Evolutionary conservation across 23 tunicate genomes (phyloP), one percentile per base, ranked within the genome.

Genomic region (Phallusia fumigata): DNA sequence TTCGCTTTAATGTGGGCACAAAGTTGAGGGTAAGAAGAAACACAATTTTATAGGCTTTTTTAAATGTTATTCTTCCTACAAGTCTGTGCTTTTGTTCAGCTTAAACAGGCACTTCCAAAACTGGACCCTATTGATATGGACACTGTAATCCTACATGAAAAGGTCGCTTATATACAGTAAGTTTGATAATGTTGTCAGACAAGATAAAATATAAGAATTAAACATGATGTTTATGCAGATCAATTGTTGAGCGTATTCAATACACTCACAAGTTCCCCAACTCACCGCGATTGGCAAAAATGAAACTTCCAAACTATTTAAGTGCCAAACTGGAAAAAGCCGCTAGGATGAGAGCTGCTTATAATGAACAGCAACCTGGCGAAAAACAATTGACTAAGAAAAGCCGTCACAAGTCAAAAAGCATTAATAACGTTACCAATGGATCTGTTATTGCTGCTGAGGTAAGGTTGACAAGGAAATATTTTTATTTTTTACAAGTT

Each of bases 1-100:
- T 87, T 30, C 40, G 97, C 31, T 87, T 92, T 73, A 92, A 92
- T 75, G 97, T 85, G n/a, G 97, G 97, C 33, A 87, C 90, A 2
- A 83, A 82, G 76, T 74, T 92, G 6, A 44, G 88, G 80, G 95
- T 90, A 65, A 40, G 81, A 47, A n/a, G 58, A 58, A 58, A 58
- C 69, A 58, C 5, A 58, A 58, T 58, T 58, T 24, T 13, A 58
- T 58, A 58, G 3, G 28, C 2, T 58, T 58, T 21, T 58, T 58
- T 58, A 24, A 21, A 21, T 72, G 16, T 15, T n/a, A n/a, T n/a
- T n/a, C n/a, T n/a, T n/a, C n/a, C n/a, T n/a, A n/a, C 58, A 13
- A 51, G 18, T 18, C 18, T 51, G 58, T 13, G 18, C 18, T 15
- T 22, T 65, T 35, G 10, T 65, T 3, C 77, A 81, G 84, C 53